These are phyloP conservation scores for Phasianus colchicus DNA, from an alignment of 2,113 vertebrate genomes.

Conservation along the genomic window DNA sequence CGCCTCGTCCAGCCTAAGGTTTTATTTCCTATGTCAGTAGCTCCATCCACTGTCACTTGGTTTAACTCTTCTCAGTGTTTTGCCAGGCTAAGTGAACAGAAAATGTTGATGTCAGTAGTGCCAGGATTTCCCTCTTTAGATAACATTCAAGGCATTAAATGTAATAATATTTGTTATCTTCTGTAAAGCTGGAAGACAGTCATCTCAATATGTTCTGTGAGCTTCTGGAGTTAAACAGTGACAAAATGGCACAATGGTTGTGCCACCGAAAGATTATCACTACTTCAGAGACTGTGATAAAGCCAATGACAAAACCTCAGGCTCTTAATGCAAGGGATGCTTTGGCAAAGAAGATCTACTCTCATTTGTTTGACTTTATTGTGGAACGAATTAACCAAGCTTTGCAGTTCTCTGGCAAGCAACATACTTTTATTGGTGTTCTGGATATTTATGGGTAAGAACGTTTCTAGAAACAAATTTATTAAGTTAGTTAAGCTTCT, in stretches of 20 bases:
- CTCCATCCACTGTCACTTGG: background rate
- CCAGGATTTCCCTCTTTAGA: background rate
- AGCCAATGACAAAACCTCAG: slow-evolving; percentile 86
- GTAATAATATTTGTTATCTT: background rate
- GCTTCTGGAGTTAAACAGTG: slow-evolving; percentile 80
- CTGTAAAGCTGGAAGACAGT: slow-evolving; percentile 79
- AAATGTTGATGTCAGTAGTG: background rate
- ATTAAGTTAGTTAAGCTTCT: background rate
- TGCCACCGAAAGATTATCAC: slow-evolving; percentile 90
- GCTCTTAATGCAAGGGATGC: slow-evolving; percentile 90
- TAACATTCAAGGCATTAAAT: background rate
- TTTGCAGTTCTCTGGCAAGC: slow-evolving; percentile 87
- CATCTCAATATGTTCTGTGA: slow-evolving; percentile 90
- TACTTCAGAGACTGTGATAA: slow-evolving; percentile 87
- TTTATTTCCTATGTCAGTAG: background rate
- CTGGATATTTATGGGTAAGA: slow-evolving; percentile 98
- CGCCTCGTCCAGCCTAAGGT: background rate
- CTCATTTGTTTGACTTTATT: slow-evolving; percentile 91
- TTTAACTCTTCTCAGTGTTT: background rate
- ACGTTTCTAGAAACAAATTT: background rate
- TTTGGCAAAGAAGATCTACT: slow-evolving; percentile 94
- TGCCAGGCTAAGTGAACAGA: background rate
- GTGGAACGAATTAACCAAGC: slow-evolving; percentile 91
- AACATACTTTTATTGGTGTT: slow-evolving; percentile 94
- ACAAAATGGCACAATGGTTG: slow-evolving; percentile 84